phyloP scores from a whole-genome alignment of 2,113 vertebrate species.

The Tetraodon nigroviridis region DNA sequence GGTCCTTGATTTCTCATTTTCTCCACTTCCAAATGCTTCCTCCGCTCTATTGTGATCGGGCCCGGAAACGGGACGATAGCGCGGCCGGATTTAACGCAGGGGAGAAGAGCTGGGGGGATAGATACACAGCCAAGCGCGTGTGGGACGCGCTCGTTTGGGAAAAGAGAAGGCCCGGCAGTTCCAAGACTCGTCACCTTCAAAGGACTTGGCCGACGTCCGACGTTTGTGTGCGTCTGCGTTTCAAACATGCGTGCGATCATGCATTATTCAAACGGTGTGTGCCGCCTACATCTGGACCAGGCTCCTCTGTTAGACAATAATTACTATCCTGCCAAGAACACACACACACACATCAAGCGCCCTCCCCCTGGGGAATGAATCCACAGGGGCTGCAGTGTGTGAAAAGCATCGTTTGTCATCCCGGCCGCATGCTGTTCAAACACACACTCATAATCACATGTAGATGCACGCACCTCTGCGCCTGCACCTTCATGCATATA shows the following conservation, averaged over 20 bases:
- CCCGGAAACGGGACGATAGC: no score
- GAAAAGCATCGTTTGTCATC: slow-evolving; percentile 12
- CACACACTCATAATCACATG: slow-evolving; percentile 15
- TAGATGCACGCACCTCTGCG: slow-evolving; percentile 3
- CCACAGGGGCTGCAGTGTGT: slow-evolving; percentile 9
- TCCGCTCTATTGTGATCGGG: no score
- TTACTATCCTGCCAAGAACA: slow-evolving; percentile 27
- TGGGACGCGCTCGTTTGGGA: no score
- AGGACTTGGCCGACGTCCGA: no score
- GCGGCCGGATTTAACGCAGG: no score
- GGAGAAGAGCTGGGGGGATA: no score
- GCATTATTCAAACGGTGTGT: slow-evolving; percentile 42
- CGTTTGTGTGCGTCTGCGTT: slow-evolving; percentile 11
- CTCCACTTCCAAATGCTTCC: no score
- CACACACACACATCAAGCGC: slow-evolving; percentile 13
- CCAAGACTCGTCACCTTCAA: no score
- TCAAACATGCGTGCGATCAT: slow-evolving; percentile 24
- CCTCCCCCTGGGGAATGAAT: slow-evolving; percentile 11
- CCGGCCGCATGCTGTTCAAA: slow-evolving; percentile 4
- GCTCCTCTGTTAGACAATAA: slow-evolving; percentile 37
- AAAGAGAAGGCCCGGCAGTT: no score
- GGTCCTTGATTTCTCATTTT: background rate
- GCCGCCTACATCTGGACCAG: slow-evolving; percentile 41
- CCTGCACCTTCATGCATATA: background rate
- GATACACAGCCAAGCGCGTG: no score